These are phyloP conservation scores for Martes martes DNA, from an alignment of 2,113 vertebrate genomes.

Conservation along the genomic window DNA sequence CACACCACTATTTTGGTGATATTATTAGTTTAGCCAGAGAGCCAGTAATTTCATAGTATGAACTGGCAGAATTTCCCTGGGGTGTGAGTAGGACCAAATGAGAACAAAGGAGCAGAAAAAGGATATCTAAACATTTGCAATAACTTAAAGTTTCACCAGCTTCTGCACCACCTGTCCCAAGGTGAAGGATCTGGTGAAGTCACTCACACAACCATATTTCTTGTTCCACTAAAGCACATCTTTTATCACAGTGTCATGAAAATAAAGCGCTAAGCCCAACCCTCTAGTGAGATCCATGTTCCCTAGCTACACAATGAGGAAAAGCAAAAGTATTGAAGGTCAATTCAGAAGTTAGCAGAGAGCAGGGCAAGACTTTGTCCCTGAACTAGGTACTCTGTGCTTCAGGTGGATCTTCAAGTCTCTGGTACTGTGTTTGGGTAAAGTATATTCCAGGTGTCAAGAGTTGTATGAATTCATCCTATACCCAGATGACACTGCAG, in stretches of 20 bases:
- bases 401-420: background rate
- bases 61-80: background rate
- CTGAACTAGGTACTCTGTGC: background rate
- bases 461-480: background rate
- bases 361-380: background rate
- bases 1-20: background rate
- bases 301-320: background rate
- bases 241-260: background rate
- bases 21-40: background rate
- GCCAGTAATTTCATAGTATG: background rate
- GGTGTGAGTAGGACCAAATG: background rate
- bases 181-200: background rate
- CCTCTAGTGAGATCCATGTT: background rate
- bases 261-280: background rate
- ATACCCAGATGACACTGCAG: background rate
- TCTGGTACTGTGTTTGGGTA: background rate
- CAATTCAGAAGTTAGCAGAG: background rate
- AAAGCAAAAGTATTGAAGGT: background rate
- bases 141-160: background rate
- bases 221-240: background rate
- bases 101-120: background rate
- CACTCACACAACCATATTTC: background rate
- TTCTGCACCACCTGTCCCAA: background rate
- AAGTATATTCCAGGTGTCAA: background rate
- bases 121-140: background rate